Evolutionary conservation across 1,140 invertebrate genomes (phyloP).

Genomic region (Anadara kagoshimensis): DNA sequence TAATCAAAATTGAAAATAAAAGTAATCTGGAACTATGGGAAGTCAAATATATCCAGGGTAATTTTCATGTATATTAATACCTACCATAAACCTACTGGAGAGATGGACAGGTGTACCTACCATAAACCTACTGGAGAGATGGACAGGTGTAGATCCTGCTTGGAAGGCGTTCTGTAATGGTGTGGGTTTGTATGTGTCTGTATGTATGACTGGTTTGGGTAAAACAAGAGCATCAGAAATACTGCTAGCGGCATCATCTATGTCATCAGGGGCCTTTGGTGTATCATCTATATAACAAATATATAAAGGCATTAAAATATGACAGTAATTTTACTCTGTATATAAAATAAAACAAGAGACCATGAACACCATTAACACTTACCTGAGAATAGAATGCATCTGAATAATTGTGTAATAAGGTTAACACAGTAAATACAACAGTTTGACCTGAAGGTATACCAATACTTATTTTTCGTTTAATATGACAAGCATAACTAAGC

Average conservation of each 20-base stretch:
- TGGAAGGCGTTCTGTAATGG: conserved; percentile 87
- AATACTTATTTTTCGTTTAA: too few relatives aligned
- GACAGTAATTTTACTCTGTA: neutral
- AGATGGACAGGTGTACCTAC: conserved; percentile 67
- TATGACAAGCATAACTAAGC: too few relatives aligned
- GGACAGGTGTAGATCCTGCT: conserved; percentile 89
- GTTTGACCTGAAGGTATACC: too few relatives aligned
- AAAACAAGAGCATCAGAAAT: conserved; percentile 49
- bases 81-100: too few relatives aligned
- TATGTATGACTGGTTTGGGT: conserved; percentile 30
- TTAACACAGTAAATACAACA: too few relatives aligned
- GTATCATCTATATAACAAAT: neutral
- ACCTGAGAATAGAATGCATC: too few relatives aligned
- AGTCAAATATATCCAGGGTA: too few relatives aligned
- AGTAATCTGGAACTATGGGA: too few relatives aligned
- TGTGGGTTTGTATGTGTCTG: conserved; percentile 58
- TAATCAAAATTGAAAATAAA: too few relatives aligned
- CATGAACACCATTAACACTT: too few relatives aligned
- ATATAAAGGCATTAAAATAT: neutral
- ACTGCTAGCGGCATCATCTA: conserved; percentile 28
- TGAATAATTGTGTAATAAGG: too few relatives aligned
- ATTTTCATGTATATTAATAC: too few relatives aligned
- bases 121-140: conserved; percentile 88
- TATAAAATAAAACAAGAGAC: neutral
- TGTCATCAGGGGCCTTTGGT: conserved; percentile 48